Base-by-base conservation (phyloP, 2,113 vertebrate genomes). In the Pyxicephalus adspersus region DNA sequence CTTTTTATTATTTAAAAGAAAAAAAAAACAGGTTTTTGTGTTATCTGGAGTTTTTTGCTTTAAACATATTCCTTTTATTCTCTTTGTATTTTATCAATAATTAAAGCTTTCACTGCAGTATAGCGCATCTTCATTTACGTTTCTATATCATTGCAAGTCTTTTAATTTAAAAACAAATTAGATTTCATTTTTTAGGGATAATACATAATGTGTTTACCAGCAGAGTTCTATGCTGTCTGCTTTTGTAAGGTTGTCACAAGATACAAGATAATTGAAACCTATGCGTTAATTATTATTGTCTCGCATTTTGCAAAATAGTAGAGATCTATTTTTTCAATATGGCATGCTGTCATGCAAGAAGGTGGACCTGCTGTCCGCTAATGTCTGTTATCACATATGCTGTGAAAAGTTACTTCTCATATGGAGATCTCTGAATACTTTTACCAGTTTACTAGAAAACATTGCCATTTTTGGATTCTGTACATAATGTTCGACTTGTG, bases 191-290 rank as follows among this genome's bases (percentile, higher is more conserved):
- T 51, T 51, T 22, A 0, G 22, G 8, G 28, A 86, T 84, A 83
- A 61, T 76, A 28, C 0, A 13, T 74, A 79, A 34, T 83, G 61
- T 86, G 66, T 86, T 89, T 86, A 83, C 71, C 28, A 85, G 77
- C 76, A 83, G 8, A 70, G 51, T 84, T 81, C 3, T 79, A 84
- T 84, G 77, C 77, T 85, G 86, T 85, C 86, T 89, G 86, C 83
- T 89, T 89, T 66, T 88, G 89, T 88, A 87, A 91, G 85, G 86
- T 83, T 90, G 89, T 89, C 86, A 90, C 83, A 75, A 77, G 85
- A 91, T 90, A 90, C 83, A 75, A 77, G 85, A 91, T 90, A 90
- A 90, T 84, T 89, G 90, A 87, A 89, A 86, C 81, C 91, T 91
- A 88, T 91, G 89, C 90, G 88, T 86, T 90, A 90, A 90, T 89